Base-by-base conservation (phyloP, 2,888 invertebrate genomes). In the Apotomis betuletana region DNA sequence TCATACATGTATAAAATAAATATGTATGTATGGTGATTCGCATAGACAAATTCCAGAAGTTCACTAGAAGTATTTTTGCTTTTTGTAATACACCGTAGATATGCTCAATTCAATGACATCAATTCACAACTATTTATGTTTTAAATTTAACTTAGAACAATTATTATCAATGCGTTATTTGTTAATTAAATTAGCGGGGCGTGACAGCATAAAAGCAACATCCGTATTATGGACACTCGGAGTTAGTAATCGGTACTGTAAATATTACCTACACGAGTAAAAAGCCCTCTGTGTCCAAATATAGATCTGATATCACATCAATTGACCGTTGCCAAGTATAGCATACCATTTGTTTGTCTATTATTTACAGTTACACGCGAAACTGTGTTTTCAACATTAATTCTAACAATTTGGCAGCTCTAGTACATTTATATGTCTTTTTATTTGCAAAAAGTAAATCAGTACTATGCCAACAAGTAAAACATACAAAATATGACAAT, bases 161-260 rank as follows among this genome's bases (percentile, higher is more conserved):
- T 70, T 49, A 58, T n/a, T 49, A 65, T 36, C 49, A 60, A 27
- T 27, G 27, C 38, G 59, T 54, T 52, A 60, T 13, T 60, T 59
- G 46, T 65, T 52, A 9, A 46, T 65, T 52, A 9, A 44, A 54
- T 67, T 67, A 65, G 60, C 60, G 15, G 1, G 5, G 0, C 15
- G n/a, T 41, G 38, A 60, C 36, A 41, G 27, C 10, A 54, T 44
- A 54, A 41, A 54, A 61, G 12, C 44, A 60, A 70, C 60, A 60
- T 70, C 58, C 58, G 69, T 60, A 27, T 27, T 27, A 27, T 27
- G 27, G 27, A 27, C 27, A 27, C 27, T 27, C 27, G 27, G 1
- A 27, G 49, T 9, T 3, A 46, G 9, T 70, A 15, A 70, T 55
- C 38, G 60, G 1, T 38, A 38, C 38, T n/a, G 60, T n/a, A 60